Percentiles rank a stretch among this genome's conserved stretches.
Evolutionary conservation across 2,797 vertebrate species (phyloP).

Genomic region (Apogon hyalosoma): DNA sequence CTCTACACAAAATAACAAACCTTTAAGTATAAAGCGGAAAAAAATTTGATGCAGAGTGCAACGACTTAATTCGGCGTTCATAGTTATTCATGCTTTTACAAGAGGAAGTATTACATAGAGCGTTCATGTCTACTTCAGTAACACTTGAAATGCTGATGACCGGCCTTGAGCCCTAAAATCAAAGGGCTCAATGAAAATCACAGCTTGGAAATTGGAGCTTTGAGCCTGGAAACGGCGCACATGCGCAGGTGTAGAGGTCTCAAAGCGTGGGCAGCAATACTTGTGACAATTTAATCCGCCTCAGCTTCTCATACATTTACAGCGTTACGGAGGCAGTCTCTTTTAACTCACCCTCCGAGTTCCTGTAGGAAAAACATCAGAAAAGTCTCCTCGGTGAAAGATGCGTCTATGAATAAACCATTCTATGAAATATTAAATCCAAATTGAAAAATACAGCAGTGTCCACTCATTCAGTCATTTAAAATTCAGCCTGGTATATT

Average conservation of each 20-base stretch:
- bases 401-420: constrained; percentile 14
- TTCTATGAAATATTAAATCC: constrained; percentile 23
- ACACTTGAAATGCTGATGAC: constrained; percentile 48
- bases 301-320: constrained; percentile 27
- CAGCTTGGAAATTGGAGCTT: constrained; percentile 47
- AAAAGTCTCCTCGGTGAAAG: background rate
- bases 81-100: constrained; percentile 8
- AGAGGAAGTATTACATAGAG: background rate
- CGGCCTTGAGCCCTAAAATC: constrained; percentile 40
- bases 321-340: constrained; percentile 9
- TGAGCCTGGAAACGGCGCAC: constrained; percentile 27
- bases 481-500: constrained; percentile 7
- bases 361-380: constrained; percentile 5
- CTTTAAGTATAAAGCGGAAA: too few species aligned
- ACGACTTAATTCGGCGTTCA: too few species aligned
- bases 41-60: too few species aligned
- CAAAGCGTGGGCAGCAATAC: background rate
- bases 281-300: constrained; percentile 14
- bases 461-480: background rate
- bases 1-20: too few species aligned
- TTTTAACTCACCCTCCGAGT: constrained; percentile 29
- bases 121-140: constrained; percentile 22
- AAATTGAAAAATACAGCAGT: constrained; percentile 14
- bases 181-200: constrained; percentile 53
- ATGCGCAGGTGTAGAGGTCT: constrained; percentile 19